Base-by-base conservation (phyloP, 2,113 vertebrate genomes). In the Sceloporus tristichus region DNA sequence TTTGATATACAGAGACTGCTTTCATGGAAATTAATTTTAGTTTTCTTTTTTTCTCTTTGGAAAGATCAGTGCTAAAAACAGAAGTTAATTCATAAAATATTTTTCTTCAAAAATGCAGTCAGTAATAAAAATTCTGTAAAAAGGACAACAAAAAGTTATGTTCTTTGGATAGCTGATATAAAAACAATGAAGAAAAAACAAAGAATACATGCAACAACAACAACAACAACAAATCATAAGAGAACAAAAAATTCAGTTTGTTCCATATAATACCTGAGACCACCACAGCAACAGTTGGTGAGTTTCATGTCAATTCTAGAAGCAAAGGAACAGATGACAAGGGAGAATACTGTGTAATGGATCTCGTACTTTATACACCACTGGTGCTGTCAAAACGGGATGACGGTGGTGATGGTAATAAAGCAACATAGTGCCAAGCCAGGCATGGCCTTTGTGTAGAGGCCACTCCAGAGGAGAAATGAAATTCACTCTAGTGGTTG, bases 221-320 rank as follows among this genome's bases (percentile, higher is more conserved):
- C 14, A 73, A 42, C 9, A 87, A 80, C 18, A 78, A 84, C n/a
- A 23, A n/a, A 84, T 59, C 9, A 9, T 54, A 70, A 21, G 9
- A 29, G 21, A 75, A 38, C 16, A 66, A 78, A 86, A 62, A 40
- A 84, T 27, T 68, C 71, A 40, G 76, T 42, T 7, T 0, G 74
- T 21, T n/a, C 74, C 81, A 48, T 42, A 88, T 82, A 89, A 88
- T 86, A 75, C n/a, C 89, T 3, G 19, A 89, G 93, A 84, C 91
- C 0, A 1, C 2, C 59, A 80, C 1, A 8, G n/a, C 10, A 18
- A 25, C 0, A 0, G 75, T 1, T 19, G 14, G 79, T 6, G 3
- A 78, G n/a, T 68, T 68, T 70, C 54, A 53, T 53, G 89, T 85
- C 18, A 56, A 82, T 81, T 77, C 25, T 66, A 79, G 2, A 38